Evolutionary conservation across 2,888 invertebrate species (phyloP), one percentile per base, ranked within the genome.

Genomic region (Luffia ferchaultella): DNA sequence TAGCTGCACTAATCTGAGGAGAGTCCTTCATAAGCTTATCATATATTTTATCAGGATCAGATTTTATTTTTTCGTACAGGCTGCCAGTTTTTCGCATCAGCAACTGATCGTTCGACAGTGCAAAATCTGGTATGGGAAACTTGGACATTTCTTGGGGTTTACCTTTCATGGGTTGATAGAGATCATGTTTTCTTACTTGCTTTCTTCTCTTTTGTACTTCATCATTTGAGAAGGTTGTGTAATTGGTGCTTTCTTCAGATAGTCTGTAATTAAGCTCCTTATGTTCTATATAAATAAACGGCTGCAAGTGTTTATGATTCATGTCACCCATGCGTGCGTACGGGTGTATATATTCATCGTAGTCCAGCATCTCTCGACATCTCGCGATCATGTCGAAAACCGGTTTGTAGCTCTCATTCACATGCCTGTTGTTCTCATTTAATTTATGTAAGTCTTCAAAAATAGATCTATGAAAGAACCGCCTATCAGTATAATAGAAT

Each of bases 111-210:
- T 64, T 62, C 46, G 58, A 53, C 47, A 62, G 57, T 53, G 61
- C 64, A 57, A 65, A 63, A 54, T 62, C 63, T 30, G 69, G 65
- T 46, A 59, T 58, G 20, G 64, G 60, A 48, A 56, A 55, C 20
- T 52, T 20, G 42, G 52, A 9, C 52, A 55, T 53, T 55, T 56
- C 54, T 50, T 56, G 54, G 50, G 52, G 16, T 18, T 42, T 41
- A 2, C 19, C 30, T 20, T 47, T 47, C 51, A 51, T 47, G 1
- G 51, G 20, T 20, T 51, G 51, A 18, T 51, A 51, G 12, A 47
- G n/a, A 1, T 46, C 47, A 15, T 46, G 7, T 20, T 51, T 51
- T 44, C 47, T 51, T 12, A 42, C 44, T 18, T 47, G 46, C 18
- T 51, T 58, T 53, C 48, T 56, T 53, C 40, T 61, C 57, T 63